Conservation (phyloP, 1,140 invertebrate genomes). For the Heliconius congener region DNA sequence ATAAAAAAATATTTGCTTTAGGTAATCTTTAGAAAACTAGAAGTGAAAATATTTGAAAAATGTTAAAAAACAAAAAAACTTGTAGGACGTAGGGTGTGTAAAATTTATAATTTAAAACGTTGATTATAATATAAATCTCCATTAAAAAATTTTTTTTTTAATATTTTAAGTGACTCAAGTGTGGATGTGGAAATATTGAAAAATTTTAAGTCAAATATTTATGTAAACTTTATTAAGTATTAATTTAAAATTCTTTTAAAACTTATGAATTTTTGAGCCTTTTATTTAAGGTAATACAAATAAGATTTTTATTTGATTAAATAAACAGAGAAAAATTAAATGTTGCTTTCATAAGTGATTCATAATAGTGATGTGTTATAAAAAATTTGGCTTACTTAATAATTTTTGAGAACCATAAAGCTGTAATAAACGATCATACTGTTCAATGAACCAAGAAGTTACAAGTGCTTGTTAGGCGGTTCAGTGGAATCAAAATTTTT, state of each 20-base stretch:
- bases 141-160: not conserved
- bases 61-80: not conserved
- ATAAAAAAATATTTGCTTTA: not conserved
- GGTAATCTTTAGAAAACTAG: not conserved
- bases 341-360: not conserved
- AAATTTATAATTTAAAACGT: not conserved
- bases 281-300: not conserved
- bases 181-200: not conserved
- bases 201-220: not conserved
- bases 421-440: conserved; percentile 15
- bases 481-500: not conserved
- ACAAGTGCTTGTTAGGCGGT: not conserved
- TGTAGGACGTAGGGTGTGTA: not conserved
- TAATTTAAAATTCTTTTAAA: not conserved
- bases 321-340: not conserved
- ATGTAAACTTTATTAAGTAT: not conserved
- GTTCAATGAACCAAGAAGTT: conserved; percentile 10
- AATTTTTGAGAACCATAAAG: conserved; percentile 8
- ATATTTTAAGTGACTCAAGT: not conserved
- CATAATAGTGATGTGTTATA: not conserved
- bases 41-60: too few species aligned
- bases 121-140: not conserved
- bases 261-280: not conserved
- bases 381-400: not conserved
- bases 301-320: not conserved